phyloP scores from a whole-genome alignment of 2,113 vertebrate genomes.

The Amblyopsis rosae region DNA sequence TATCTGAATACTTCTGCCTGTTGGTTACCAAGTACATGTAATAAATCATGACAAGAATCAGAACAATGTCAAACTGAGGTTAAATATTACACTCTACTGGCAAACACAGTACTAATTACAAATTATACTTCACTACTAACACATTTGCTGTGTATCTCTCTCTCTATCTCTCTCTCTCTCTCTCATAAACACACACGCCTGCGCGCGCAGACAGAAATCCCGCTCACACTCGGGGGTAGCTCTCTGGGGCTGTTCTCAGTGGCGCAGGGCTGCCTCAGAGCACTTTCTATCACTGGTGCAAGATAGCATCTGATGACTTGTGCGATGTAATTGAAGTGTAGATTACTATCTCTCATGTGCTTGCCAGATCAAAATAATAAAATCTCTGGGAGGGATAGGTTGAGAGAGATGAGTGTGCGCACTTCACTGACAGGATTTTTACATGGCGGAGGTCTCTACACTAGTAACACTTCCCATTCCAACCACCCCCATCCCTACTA shows the following conservation, averaged over 20 bases:
- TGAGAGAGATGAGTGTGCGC: constrained; percentile 45
- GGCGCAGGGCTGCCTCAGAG: constrained; percentile 71
- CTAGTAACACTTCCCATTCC: too few species aligned
- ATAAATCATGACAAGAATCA: constrained; percentile 63
- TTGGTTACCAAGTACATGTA: constrained; percentile 59
- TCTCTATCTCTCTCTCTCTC: constrained; percentile 24
- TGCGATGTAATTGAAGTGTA: constrained; percentile 76
- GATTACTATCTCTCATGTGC: constrained; percentile 76
- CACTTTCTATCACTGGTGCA: constrained; percentile 66
- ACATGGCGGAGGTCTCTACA: constrained; percentile 7
- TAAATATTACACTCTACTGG: constrained; percentile 68
- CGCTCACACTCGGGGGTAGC: constrained; percentile 35
- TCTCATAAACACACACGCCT: constrained; percentile 15
- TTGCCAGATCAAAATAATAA: constrained; percentile 76
- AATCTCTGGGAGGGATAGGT: constrained; percentile 55
- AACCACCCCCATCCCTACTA: too few species aligned
- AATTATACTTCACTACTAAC: not conserved
- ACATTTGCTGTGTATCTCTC: constrained; percentile 37
- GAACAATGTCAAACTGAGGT: constrained; percentile 70
- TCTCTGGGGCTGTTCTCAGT: constrained; percentile 70
- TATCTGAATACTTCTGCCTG: constrained; percentile 44
- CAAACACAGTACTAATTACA: constrained; percentile 39
- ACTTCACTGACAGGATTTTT: constrained; percentile 39
- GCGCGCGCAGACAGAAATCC: constrained; percentile 3
- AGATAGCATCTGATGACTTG: constrained; percentile 78